Evolutionary conservation across 37 sponge, comb jelly and placozoan species (phyloP), one percentile per base, ranked within the genome.

Genomic region (Eunapius fragilis): DNA sequence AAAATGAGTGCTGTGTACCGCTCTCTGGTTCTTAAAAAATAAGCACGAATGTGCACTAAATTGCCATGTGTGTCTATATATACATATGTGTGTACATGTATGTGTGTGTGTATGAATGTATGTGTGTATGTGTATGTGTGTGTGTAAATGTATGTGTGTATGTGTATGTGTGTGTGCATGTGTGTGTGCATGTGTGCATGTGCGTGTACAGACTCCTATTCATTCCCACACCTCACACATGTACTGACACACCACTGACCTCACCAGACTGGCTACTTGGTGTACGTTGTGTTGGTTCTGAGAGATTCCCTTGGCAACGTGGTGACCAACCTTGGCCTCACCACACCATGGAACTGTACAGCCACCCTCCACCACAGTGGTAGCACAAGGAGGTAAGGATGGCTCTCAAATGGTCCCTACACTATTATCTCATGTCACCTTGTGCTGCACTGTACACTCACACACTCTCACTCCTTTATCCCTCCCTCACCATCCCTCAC

Each of bases 251-350:
- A n/a, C n/a, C n/a, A n/a, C n/a, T n/a, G n/a, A n/a, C 35, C 37
- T 71, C 10, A 34, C 3, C 86, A 90, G 93, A 87, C 85, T 45
- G 82, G 93, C 47, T 88, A 95, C 67, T 75, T 95, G 68, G 89
- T 95, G 25, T 84, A 92, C 37, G 84, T 95, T 12, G 38, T 67
- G 27, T 78, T 90, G 48, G 82, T 80, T 37, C 80, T 89, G 10
- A 31, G 69, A 45, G 96, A 95, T 69, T 74, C 9, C 28, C 70
- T 47, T 41, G 89, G 91, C 7, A 25, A 83, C 47, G n/a, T n/a
- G n/a, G n/a, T n/a, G n/a, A n/a, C n/a, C n/a, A n/a, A n/a, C n/a
- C n/a, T n/a, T n/a, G n/a, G n/a, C n/a, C n/a, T n/a, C n/a, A n/a
- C n/a, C n/a, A n/a, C n/a, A n/a, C n/a, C n/a, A n/a, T n/a, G n/a